Percentiles rank a stretch among this genome's conserved stretches.
Conservation (phyloP, 2,888 invertebrate genomes). For the Folsomia manolachei region DNA sequence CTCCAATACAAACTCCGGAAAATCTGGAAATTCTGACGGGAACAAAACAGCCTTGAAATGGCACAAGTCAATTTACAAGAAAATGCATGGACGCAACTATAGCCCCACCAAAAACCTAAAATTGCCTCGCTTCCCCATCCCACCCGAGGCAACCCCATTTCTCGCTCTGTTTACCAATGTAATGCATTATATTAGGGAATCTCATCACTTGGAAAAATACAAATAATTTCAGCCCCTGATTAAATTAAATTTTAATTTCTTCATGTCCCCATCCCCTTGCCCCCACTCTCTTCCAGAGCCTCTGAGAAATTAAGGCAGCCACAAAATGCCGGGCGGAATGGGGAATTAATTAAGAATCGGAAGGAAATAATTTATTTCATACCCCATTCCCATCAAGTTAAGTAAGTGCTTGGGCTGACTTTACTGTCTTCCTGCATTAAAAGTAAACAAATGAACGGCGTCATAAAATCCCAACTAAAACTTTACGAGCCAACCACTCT, state of each 20-base stretch:
- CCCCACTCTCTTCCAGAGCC: not conserved
- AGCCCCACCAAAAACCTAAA: too few species aligned
- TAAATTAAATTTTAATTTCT: not conserved
- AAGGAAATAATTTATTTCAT: not conserved
- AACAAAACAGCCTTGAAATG: constrained; percentile 24
- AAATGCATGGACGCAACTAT: not conserved
- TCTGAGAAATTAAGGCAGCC: not conserved
- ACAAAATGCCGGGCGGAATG: not conserved
- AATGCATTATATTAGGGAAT: not conserved
- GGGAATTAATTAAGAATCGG: not conserved
- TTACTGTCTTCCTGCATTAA: not conserved
- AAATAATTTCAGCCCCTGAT: not conserved
- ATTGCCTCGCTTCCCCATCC: not conserved
- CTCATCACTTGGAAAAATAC: not conserved
- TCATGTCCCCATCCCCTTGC: too few species aligned
- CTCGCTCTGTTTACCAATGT: not conserved
- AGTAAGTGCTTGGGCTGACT: not conserved
- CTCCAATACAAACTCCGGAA: constrained; percentile 12
- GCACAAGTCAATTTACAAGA: constrained; percentile 23
- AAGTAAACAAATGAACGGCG: not conserved
- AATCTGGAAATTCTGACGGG: constrained; percentile 19
- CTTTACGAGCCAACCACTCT: not conserved
- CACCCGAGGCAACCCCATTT: not conserved
- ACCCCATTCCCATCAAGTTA: not conserved
- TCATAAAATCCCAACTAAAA: not conserved